phyloP scores from a whole-genome alignment of 2,888 invertebrate genomes.

The Magallana nippona region DNA sequence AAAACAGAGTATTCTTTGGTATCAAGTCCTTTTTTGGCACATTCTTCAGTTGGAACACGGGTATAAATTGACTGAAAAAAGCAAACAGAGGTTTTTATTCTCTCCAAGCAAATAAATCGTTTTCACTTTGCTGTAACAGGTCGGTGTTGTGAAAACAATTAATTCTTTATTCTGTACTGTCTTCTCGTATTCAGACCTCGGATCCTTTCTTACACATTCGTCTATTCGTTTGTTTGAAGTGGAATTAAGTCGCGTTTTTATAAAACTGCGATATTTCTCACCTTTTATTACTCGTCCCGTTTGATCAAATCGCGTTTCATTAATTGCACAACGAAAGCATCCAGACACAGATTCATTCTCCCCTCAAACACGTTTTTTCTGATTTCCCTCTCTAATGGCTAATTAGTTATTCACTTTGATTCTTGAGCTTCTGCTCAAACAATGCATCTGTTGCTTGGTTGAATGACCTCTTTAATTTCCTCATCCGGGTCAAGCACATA shows the following conservation, averaged over 20 bases:
- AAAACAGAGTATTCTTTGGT: constrained; percentile 23
- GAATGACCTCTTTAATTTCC: constrained; percentile 44
- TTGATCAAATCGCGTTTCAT: not conserved
- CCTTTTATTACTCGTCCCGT: constrained; percentile 14
- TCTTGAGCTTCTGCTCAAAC: constrained; percentile 35
- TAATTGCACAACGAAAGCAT: not conserved
- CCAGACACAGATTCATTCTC: not conserved
- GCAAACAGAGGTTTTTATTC: constrained; percentile 3
- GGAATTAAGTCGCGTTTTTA: constrained; percentile 24
- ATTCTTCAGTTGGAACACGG: constrained; percentile 6
- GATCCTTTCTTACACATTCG: not conserved
- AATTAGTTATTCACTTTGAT: constrained; percentile 30
- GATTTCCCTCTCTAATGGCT: constrained; percentile 10
- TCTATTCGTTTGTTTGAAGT: constrained; percentile 17
- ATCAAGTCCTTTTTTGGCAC: not conserved
- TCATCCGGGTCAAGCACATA: constrained; percentile 64
- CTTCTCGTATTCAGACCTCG: not conserved
- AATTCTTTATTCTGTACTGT: not conserved
- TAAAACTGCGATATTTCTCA: constrained; percentile 27
- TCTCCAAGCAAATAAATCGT: constrained; percentile 7
- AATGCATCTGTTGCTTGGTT: constrained; percentile 49
- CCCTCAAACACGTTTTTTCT: not conserved
- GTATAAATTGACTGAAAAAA: constrained; percentile 17
- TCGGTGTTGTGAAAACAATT: constrained; percentile 18
- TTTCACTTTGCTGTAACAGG: constrained; percentile 5